A percentile compares a stretch with the other conserved stretches of the same genome.
Conservation (phyloP, 2,113 vertebrate genomes). For the Geococcyx californianus region DNA sequence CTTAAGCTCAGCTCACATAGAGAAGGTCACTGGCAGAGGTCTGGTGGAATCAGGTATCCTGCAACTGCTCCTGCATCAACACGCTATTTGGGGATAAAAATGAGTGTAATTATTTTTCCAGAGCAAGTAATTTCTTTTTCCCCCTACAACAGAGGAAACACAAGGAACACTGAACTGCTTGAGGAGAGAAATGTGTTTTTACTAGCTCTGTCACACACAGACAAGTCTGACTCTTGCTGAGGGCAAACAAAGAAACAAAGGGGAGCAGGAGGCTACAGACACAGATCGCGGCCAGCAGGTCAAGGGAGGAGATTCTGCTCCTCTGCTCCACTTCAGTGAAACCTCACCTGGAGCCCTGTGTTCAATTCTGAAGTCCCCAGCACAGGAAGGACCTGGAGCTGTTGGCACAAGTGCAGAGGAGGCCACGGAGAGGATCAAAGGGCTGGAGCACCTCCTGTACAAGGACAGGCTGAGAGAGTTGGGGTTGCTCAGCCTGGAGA, state of each 20-base stretch:
- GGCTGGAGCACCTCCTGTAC: no score
- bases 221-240: neutral
- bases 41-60: neutral
- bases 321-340: no score
- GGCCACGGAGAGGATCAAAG: no score
- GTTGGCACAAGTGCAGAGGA: no score
- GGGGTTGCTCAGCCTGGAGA: no score
- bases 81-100: neutral
- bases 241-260: neutral
- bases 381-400: no score
- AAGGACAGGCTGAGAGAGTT: no score
- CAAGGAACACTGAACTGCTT: neutral
- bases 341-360: no score
- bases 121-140: neutral
- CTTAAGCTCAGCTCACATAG: neutral
- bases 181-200: neutral
- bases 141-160: neutral
- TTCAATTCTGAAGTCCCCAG: no score
- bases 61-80: neutral
- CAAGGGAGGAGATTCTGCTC: no score
- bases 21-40: neutral
- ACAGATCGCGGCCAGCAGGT: neutral
- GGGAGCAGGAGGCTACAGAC: neutral
- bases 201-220: neutral
- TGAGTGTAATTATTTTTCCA: neutral